These are phyloP conservation scores for Arizona elegans DNA, from an alignment of 2,113 vertebrate species.

Conservation along the genomic window DNA sequence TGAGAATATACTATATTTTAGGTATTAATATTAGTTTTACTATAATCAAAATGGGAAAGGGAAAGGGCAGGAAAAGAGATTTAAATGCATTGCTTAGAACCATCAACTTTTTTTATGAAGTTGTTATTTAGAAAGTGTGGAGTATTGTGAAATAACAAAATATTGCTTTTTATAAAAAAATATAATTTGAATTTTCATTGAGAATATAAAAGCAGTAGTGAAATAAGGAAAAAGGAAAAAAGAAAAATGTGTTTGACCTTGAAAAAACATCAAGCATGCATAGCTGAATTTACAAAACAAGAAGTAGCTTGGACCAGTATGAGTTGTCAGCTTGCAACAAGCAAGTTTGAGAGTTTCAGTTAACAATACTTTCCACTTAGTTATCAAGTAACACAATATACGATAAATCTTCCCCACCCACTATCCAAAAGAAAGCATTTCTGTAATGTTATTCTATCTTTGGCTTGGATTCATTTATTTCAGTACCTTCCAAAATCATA, in stretches of 20 bases:
- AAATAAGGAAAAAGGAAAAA: conserved; percentile 6
- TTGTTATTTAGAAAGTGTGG: neutral
- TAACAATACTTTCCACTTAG: neutral
- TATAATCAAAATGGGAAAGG: neutral
- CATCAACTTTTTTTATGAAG: neutral
- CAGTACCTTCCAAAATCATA: neutral
- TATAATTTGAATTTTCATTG: neutral
- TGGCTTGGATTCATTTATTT: neutral
- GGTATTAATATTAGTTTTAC: neutral
- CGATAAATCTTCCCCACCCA: neutral
- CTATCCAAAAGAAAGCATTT: neutral
- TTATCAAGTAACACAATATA: neutral
- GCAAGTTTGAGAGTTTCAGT: neutral
- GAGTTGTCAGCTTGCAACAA: neutral
- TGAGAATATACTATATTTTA: neutral
- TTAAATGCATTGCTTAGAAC: neutral
- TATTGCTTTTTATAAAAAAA: neutral
- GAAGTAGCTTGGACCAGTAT: neutral
- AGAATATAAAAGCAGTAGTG: neutral
- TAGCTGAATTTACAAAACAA: conserved; percentile 23
- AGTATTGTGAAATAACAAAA: neutral
- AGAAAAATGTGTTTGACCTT: neutral
- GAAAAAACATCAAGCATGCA: neutral
- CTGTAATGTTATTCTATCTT: neutral
- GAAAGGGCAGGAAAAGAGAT: neutral